Conservation (phyloP, 2,888 invertebrate species). For the Drosophila kuntzei region DNA sequence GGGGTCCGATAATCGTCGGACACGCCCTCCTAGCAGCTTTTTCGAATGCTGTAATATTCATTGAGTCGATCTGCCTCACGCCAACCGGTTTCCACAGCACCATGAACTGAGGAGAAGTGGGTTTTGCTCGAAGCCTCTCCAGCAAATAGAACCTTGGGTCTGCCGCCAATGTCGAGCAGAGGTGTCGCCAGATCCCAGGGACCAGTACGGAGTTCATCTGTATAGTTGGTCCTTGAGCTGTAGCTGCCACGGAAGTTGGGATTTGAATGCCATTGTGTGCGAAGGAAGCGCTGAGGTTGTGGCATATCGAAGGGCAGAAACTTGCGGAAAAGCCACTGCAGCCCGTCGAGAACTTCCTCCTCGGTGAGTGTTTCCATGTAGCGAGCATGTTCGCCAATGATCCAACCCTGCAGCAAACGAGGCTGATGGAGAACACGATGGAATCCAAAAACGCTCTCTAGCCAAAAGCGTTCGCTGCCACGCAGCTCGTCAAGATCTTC, state of each 20-base stretch:
- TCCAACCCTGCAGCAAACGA: constrained; percentile 89
- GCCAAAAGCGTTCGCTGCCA: constrained; percentile 86
- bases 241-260: constrained; percentile 89
- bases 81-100: constrained; percentile 90
- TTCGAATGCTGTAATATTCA: constrained; percentile 70
- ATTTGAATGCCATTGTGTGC: constrained; percentile 89
- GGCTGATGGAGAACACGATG: constrained; percentile 88
- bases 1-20: background rate
- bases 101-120: constrained; percentile 89
- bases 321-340: constrained; percentile 75
- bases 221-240: constrained; percentile 87
- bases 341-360: constrained; percentile 80
- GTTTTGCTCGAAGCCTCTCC: constrained; percentile 89
- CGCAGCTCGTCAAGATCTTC: constrained; percentile 83
- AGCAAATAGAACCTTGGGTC: constrained; percentile 88
- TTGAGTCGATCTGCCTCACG: constrained; percentile 89
- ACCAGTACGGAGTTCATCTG: constrained; percentile 87
- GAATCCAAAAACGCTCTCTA: constrained; percentile 88
- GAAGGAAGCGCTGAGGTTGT: constrained; percentile 74
- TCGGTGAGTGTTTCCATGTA: constrained; percentile 88
- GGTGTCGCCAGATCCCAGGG: constrained; percentile 87
- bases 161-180: constrained; percentile 76
- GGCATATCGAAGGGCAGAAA: constrained; percentile 75
- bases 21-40: constrained; percentile 22
- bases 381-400: constrained; percentile 88